phyloP scores from a whole-genome alignment of 2,797 vertebrate genomes.

The Kryptolebias ocellatus region DNA sequence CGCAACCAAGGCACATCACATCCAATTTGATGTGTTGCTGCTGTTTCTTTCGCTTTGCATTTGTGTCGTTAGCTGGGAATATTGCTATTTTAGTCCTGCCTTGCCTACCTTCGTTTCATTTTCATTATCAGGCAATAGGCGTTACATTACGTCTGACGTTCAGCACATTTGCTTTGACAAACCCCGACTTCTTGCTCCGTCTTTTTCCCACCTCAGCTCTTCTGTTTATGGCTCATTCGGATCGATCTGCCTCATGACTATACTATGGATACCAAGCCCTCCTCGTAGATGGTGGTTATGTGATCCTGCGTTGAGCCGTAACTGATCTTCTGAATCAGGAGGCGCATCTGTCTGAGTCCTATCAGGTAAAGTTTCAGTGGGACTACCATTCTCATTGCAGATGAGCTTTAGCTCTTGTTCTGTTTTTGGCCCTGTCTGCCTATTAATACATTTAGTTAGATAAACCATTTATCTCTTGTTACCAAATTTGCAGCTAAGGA shows the following conservation, averaged over 20 bases:
- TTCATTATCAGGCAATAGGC: neutral
- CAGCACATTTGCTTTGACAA: neutral
- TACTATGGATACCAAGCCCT: too few relatives aligned
- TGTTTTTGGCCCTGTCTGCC: constrained; percentile 3
- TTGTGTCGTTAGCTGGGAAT: constrained; percentile 18
- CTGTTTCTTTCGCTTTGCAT: constrained; percentile 10
- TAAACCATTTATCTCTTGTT: neutral
- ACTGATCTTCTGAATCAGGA: constrained; percentile 15
- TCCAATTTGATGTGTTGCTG: neutral
- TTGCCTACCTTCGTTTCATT: neutral
- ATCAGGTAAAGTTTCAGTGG: constrained; percentile 8
- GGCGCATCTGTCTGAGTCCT: constrained; percentile 13
- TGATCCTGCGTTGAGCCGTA: constrained; percentile 6
- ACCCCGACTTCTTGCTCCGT: neutral
- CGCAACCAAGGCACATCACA: neutral
- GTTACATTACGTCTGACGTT: neutral
- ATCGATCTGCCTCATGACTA: neutral
- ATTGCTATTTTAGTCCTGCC: constrained; percentile 23
- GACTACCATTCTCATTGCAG: neutral
- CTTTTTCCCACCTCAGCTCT: neutral
- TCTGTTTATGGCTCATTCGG: neutral
- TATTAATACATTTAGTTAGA: constrained; percentile 9
- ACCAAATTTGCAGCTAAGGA: neutral
- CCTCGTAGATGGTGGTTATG: too few relatives aligned
- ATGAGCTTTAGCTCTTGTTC: neutral